phyloP scores from a whole-genome alignment of 2,113 vertebrate genomes.

The Cebus imitator region DNA sequence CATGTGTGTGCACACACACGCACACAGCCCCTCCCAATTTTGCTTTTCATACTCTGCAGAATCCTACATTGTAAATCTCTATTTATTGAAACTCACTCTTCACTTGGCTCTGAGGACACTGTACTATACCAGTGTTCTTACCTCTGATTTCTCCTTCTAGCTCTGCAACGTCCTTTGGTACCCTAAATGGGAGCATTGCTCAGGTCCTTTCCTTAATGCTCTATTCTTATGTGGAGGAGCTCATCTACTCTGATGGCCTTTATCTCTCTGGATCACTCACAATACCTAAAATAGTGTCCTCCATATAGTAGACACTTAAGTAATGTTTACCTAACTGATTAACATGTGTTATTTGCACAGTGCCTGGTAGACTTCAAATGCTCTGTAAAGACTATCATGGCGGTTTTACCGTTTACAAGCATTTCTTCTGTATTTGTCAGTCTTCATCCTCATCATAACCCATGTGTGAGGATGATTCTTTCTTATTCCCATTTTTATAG shows the following conservation, averaged over 20 bases:
- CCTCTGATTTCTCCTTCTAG: background rate
- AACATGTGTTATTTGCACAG: conserved; percentile 41
- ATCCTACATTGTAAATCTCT: background rate
- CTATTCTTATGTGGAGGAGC: background rate
- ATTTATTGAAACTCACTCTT: background rate
- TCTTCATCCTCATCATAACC: conserved; percentile 14
- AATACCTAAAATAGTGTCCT: conserved; percentile 10
- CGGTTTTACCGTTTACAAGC: conserved; percentile 39
- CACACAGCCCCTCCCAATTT: background rate
- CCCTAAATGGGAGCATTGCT: background rate
- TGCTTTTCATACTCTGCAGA: conserved; percentile 33
- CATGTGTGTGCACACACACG: background rate
- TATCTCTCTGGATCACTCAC: conserved; percentile 1
- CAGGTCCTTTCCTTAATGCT: background rate
- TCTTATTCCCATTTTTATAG: conserved; percentile 41
- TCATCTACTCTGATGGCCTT: background rate
- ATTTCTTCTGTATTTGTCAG: conserved; percentile 42
- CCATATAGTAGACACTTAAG: background rate
- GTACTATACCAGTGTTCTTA: background rate
- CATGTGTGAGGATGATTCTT: background rate
- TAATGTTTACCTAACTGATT: conserved; percentile 38
- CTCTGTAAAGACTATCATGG: conserved; percentile 5
- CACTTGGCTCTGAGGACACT: conserved; percentile 12
- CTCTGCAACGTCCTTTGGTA: background rate
- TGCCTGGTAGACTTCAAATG: conserved; percentile 26